Base-by-base conservation (phyloP, 2,797 vertebrate species). In the Acrossocheilus wenchowensis region DNA sequence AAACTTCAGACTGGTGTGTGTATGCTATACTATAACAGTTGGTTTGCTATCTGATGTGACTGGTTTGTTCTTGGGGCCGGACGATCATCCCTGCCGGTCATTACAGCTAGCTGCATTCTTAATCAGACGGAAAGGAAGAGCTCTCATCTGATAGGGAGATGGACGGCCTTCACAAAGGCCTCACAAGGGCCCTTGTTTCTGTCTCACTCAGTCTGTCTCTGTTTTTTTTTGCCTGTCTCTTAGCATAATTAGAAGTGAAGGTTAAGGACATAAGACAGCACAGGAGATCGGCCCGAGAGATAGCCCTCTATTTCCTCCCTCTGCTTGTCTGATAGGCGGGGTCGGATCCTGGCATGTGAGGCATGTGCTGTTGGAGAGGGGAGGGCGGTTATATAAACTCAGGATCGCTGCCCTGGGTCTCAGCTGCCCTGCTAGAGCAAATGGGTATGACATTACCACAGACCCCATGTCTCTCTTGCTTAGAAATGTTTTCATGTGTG, bases 311-410 rank as follows among this genome's bases (percentile, higher is more conserved):
- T 80, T 88, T 85, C 89, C 88, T 85, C 45, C 11, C 62, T 11
- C 52, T 80, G 73, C 87, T 78, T 11, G 26, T 90, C 74, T 68
- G 39, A 74, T 85, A 74, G 74, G 79, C 79, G 45, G 60, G 77
- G n/a, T 45, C 0, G 23, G 77, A 64, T 52, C 72, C 77, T 88
- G 82, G 73, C 82, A 87, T 88, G 82, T 68, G 12, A 86, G 79
- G 78, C 81, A 82, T 79, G 73, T 86, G 82, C 52, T 82, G 60
- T 73, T 11, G 5, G 71, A 78, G 82, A 69, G 41, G 71, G 41
- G 85, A 84, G 86, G 86, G 81, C 12, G 69, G 48, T 88, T 88
- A 88, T 81, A 50, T 88, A 88, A 85, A 78, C 73, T 77, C 26
- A 39, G 50, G 36, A 66, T 69, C 21, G 6, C 30, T 66, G 84